Conservation (phyloP, 1,140 invertebrate species). For the Zaprionus nigranus region DNA sequence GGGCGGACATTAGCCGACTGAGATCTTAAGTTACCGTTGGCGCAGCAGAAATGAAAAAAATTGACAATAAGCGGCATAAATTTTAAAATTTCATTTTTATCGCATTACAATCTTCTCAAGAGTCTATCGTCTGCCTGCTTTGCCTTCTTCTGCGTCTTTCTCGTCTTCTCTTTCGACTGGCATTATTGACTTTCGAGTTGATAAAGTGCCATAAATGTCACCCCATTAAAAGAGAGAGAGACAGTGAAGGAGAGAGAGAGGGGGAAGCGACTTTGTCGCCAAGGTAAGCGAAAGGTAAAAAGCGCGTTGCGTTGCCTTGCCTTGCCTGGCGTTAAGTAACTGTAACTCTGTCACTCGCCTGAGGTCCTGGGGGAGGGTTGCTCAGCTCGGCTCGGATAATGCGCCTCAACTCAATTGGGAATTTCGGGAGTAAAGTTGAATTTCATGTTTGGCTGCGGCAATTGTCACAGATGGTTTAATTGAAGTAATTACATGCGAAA, state of each 20-base stretch:
- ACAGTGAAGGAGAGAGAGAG: slow-evolving; percentile 5
- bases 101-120: slow-evolving; percentile 75
- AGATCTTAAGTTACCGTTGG: slow-evolving; percentile 58
- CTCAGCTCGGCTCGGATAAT: slow-evolving; percentile 69
- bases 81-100: slow-evolving; percentile 83
- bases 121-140: slow-evolving; percentile 20
- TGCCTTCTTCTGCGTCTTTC: slow-evolving; percentile 10
- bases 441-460: slow-evolving; percentile 83
- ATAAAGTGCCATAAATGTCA: slow-evolving; percentile 84
- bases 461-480: slow-evolving; percentile 85
- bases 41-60: slow-evolving; percentile 24
- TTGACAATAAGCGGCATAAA: slow-evolving; percentile 81
- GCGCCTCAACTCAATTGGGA: slow-evolving; percentile 83
- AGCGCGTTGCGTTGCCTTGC: slow-evolving; percentile 32
- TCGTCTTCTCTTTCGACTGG: slow-evolving; percentile 46
- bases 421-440: slow-evolving; percentile 84
- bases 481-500: slow-evolving; percentile 84
- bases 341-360: slow-evolving; percentile 30
- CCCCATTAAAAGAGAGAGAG: slow-evolving; percentile 70
- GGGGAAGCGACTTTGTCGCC: slow-evolving; percentile 38
- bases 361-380: slow-evolving; percentile 54
- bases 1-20: slow-evolving; percentile 54
- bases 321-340: slow-evolving; percentile 1
- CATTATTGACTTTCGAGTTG: slow-evolving; percentile 82
- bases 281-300: slow-evolving; percentile 53